These are phyloP conservation scores for Mythimna pallens DNA, from an alignment of 2,888 invertebrate genomes.

Conservation along the genomic window DNA sequence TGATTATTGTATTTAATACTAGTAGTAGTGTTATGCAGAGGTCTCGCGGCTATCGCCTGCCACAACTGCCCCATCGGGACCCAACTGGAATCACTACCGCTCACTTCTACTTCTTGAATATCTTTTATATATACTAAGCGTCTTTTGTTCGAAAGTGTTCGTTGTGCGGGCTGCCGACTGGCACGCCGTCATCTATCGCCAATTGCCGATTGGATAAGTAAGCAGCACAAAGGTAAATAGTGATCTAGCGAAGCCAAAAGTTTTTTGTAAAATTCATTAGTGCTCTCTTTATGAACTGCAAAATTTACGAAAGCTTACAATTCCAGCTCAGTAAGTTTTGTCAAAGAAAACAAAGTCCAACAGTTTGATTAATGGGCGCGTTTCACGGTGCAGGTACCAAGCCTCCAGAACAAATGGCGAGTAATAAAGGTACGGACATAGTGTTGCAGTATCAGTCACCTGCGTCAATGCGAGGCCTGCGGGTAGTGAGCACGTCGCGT, in stretches of 20 bases:
- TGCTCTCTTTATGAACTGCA: constrained; percentile 14
- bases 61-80: neutral
- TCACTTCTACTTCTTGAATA: constrained; percentile 45
- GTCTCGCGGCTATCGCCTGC: neutral
- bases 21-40: no score
- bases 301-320: constrained; percentile 6
- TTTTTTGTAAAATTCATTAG: constrained; percentile 24
- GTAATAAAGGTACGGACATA: neutral
- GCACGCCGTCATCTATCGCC: constrained; percentile 45
- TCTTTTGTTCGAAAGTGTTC: constrained; percentile 30
- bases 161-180: constrained; percentile 16
- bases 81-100: constrained; percentile 40
- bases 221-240: constrained; percentile 34
- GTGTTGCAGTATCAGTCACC: neutral
- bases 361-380: constrained; percentile 23
- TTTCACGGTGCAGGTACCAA: neutral
- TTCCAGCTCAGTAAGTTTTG: constrained; percentile 4
- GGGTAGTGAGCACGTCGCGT: neutral
- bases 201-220: constrained; percentile 43
- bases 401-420: constrained; percentile 3
- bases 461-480: neutral
- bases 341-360: constrained; percentile 18
- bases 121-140: constrained; percentile 36
- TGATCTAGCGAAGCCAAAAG: constrained; percentile 17
- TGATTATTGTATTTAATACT: no score